Conservation (phyloP, 2,797 vertebrate species). For the Malacoctenus gilli region DNA sequence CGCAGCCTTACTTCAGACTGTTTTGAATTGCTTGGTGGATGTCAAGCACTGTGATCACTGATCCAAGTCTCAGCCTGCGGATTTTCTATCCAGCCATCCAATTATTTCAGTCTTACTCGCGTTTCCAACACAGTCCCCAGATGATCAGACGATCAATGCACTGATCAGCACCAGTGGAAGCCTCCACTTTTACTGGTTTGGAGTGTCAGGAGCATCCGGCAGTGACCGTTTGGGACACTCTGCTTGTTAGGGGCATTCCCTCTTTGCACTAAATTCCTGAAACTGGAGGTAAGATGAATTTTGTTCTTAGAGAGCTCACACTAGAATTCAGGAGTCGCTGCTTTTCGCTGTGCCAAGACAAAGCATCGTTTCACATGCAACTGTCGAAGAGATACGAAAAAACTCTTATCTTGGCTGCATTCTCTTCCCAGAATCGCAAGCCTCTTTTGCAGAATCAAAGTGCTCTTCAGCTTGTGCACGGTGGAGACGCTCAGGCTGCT, state of each 20-base stretch:
- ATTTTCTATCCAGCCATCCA: conserved; percentile 54
- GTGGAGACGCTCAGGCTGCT: too few species aligned
- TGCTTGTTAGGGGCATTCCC: conserved; percentile 33
- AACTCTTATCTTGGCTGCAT: too few species aligned
- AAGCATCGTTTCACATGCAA: too few species aligned
- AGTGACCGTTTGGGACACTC: conserved; percentile 17
- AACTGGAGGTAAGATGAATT: background rate
- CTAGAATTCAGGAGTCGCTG: too few species aligned
- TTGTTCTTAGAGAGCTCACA: too few species aligned
- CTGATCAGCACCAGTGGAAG: conserved; percentile 56
- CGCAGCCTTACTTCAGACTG: conserved; percentile 12
- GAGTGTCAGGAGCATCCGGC: conserved; percentile 20
- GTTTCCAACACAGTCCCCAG: conserved; percentile 49
- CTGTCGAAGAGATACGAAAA: too few species aligned
- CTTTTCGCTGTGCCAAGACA: too few species aligned
- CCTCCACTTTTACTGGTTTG: conserved; percentile 32
- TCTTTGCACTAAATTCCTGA: conserved; percentile 6
- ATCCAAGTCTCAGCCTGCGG: conserved; percentile 41
- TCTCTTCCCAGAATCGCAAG: too few species aligned
- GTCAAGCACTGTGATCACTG: conserved; percentile 47
- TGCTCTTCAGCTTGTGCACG: too few species aligned
- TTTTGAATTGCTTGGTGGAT: conserved; percentile 16
- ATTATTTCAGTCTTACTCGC: conserved; percentile 65
- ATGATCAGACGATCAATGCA: conserved; percentile 65
- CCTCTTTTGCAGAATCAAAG: too few species aligned